Evolutionary conservation across 2,888 invertebrate genomes (phyloP).

Genomic region (Beris chalybata): DNA sequence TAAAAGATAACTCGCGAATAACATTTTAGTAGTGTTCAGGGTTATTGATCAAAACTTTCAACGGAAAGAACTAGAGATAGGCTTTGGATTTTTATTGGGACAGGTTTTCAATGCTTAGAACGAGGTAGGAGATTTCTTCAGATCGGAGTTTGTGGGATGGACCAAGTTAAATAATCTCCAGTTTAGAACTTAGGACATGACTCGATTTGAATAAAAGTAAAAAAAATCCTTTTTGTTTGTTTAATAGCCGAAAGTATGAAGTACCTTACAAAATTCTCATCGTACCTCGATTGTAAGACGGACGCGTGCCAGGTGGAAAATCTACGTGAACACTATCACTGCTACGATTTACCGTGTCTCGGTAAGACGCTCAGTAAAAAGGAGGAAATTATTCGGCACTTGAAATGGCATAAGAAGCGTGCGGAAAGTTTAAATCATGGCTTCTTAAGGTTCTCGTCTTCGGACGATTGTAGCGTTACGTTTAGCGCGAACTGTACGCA

Average conservation of each 20-base stretch:
- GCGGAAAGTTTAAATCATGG: conserved; percentile 96
- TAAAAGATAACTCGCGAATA: too few species aligned
- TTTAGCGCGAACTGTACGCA: conserved; percentile 81
- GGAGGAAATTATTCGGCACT: conserved; percentile 98
- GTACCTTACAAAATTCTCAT: conserved; percentile 43
- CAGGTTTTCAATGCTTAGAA: too few species aligned
- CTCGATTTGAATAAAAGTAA: too few species aligned
- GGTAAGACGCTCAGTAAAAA: conserved; percentile 93
- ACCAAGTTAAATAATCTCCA: too few species aligned
- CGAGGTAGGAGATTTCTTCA: too few species aligned
- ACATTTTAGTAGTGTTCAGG: too few species aligned
- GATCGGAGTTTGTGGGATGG: too few species aligned
- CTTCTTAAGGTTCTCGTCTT: conserved; percentile 79
- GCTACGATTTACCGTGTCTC: conserved; percentile 67
- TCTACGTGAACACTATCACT: conserved; percentile 89
- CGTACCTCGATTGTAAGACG: conserved; percentile 55
- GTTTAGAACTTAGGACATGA: too few species aligned
- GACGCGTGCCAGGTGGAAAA: conserved; percentile 52
- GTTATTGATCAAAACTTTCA: too few species aligned
- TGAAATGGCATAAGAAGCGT: conserved; percentile 99
- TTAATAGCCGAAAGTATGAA: conserved; percentile 37
- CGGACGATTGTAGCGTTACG: conserved; percentile 90
- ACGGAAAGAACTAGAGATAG: too few species aligned
- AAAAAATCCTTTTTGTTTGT: too few species aligned
- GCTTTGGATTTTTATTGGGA: too few species aligned